These are phyloP conservation scores for Meandrina meandrites DNA, from an alignment of 92 coral and sea anemone genomes.

Conservation along the genomic window DNA sequence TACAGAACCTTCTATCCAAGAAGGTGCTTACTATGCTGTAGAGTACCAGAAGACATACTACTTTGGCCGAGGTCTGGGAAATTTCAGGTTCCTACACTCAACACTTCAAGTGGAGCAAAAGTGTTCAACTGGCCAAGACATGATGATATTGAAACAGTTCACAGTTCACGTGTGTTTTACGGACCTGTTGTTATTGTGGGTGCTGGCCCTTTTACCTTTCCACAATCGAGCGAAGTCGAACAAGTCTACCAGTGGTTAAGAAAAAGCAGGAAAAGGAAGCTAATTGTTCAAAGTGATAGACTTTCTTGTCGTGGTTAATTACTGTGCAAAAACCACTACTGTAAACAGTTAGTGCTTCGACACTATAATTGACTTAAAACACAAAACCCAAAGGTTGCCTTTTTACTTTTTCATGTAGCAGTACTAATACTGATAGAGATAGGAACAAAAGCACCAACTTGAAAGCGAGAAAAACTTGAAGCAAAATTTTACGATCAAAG, in stretches of 20 bases:
- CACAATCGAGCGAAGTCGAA: constrained; percentile 52
- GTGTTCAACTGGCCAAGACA: constrained; percentile 47
- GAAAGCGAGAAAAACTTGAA: too few species aligned
- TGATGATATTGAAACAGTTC: constrained; percentile 45
- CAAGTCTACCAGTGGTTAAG: constrained; percentile 47
- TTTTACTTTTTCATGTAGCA: neutral
- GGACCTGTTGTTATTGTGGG: constrained; percentile 55
- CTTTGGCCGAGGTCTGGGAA: constrained; percentile 56
- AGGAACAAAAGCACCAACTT: too few species aligned
- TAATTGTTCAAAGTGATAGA: constrained; percentile 22
- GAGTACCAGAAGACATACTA: constrained; percentile 49
- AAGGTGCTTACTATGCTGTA: constrained; percentile 51
- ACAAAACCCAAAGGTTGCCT: constrained; percentile 15
- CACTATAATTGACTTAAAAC: constrained; percentile 5
- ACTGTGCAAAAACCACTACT: constrained; percentile 20
- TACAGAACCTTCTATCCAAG: constrained; percentile 33
- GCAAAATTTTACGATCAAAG: too few species aligned
- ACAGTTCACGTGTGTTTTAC: constrained; percentile 49
- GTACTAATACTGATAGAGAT: too few species aligned
- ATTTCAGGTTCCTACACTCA: constrained; percentile 55
- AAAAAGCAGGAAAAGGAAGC: constrained; percentile 41
- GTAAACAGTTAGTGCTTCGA: constrained; percentile 16
- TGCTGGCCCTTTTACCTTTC: constrained; percentile 53
- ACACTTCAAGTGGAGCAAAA: constrained; percentile 18
- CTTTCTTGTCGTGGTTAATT: constrained; percentile 30